These are phyloP conservation scores for Meteorus cinctellus DNA, from an alignment of 2,888 invertebrate species.

Conservation along the genomic window DNA sequence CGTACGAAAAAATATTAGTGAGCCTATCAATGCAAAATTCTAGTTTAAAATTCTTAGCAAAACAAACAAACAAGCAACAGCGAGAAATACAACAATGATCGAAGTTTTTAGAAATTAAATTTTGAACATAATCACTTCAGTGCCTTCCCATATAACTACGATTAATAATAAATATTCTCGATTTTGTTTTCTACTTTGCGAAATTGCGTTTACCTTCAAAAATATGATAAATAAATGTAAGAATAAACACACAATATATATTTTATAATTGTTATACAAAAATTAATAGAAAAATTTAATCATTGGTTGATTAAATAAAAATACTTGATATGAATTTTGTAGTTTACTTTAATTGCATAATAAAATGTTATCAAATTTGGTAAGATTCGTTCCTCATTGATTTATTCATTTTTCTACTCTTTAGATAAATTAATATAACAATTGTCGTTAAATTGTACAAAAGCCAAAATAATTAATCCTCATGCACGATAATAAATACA, in stretches of 20 bases:
- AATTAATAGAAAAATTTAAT: neutral
- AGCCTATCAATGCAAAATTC: constrained; percentile 57
- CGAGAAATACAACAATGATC: neutral
- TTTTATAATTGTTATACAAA: constrained; percentile 2
- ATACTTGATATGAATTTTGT: neutral
- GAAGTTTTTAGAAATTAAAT: neutral
- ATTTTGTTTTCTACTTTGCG: neutral
- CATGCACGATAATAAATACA: neutral
- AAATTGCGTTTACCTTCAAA: neutral
- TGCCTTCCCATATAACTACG: constrained; percentile 10
- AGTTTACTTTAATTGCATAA: too few relatives aligned
- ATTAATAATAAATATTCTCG: neutral
- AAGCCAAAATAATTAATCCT: neutral
- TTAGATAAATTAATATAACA: neutral
- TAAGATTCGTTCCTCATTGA: neutral
- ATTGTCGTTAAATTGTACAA: neutral
- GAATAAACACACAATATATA: neutral
- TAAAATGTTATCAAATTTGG: neutral
- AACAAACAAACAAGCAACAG: neutral
- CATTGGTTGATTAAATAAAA: neutral
- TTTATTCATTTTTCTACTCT: neutral
- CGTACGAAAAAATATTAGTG: constrained; percentile 41
- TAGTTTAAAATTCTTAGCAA: constrained; percentile 35
- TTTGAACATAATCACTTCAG: neutral
- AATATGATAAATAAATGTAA: neutral